Conservation (phyloP, 2,888 invertebrate species). For the Pristionchus maxplancki region DNA sequence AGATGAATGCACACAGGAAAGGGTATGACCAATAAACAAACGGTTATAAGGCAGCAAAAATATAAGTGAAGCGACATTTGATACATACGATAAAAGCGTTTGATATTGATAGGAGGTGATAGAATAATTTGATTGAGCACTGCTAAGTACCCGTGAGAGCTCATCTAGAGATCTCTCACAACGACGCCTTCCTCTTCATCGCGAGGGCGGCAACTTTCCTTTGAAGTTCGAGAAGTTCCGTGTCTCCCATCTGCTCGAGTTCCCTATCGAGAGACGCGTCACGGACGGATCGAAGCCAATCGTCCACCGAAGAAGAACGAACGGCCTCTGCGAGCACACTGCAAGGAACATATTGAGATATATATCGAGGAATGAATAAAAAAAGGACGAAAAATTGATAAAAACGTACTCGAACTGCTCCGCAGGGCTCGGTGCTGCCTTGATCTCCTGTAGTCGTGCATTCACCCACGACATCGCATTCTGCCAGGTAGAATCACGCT, state of each 20-base stretch:
- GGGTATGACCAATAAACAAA: slow-evolving; percentile 25
- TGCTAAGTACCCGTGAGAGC: not conserved
- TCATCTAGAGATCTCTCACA: not conserved
- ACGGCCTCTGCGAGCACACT: slow-evolving; percentile 49
- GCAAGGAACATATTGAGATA: not conserved
- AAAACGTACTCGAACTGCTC: slow-evolving; percentile 50
- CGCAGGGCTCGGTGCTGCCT: slow-evolving; percentile 46
- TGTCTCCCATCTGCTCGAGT: slow-evolving; percentile 14
- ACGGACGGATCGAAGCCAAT: slow-evolving; percentile 47
- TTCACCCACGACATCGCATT: slow-evolving; percentile 59
- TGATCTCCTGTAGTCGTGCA: slow-evolving; percentile 58
- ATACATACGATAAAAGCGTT: slow-evolving; percentile 12
- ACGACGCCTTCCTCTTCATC: not conserved
- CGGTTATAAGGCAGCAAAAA: not conserved
- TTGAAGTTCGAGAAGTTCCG: not conserved
- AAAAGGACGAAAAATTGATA: too few relatives aligned
- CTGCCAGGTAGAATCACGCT: slow-evolving; percentile 54
- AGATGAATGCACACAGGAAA: slow-evolving; percentile 23
- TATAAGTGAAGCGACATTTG: slow-evolving; percentile 9
- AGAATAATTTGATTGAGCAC: slow-evolving; percentile 29
- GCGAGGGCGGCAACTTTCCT: not conserved
- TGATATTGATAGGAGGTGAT: not conserved
- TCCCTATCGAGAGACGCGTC: slow-evolving; percentile 39
- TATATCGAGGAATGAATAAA: too few relatives aligned
- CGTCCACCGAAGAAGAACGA: not conserved